Evolutionary conservation across 1,140 invertebrate species (phyloP).

Genomic region (Luehdorfia chinensis): DNA sequence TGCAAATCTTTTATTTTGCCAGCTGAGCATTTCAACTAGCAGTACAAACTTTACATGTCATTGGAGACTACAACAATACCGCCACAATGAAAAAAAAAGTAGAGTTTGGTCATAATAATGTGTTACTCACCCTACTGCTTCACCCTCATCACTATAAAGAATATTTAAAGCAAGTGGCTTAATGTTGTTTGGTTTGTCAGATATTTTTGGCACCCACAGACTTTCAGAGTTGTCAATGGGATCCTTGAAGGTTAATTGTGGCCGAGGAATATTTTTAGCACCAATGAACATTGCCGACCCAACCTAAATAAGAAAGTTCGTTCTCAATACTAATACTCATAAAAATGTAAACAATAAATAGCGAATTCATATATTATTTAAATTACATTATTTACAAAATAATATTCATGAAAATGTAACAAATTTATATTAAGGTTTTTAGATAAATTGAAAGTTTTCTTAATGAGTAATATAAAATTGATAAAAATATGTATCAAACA

Average conservation of each 20-base stretch:
- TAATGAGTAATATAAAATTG: neutral
- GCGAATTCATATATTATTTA: no score
- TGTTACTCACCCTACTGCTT: slow-evolving; percentile 71
- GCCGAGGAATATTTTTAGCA: slow-evolving; percentile 86
- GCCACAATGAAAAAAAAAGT: no score
- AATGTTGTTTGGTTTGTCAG: slow-evolving; percentile 92
- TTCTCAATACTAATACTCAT: neutral
- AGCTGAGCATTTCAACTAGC: no score
- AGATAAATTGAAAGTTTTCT: neutral
- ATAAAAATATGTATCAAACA: slow-evolving; percentile 10
- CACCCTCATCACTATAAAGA: slow-evolving; percentile 80
- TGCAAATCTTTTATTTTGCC: no score
- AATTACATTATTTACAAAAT: no score
- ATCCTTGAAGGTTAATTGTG: slow-evolving; percentile 91
- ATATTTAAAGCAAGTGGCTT: slow-evolving; percentile 88
- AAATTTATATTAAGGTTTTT: no score
- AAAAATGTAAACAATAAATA: slow-evolving; percentile 3
- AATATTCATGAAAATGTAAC: no score
- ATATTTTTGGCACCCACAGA: slow-evolving; percentile 90
- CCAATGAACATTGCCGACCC: slow-evolving; percentile 81
- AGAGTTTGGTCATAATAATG: no score
- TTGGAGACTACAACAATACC: no score
- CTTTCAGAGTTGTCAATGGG: slow-evolving; percentile 88
- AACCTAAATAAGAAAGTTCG: slow-evolving; percentile 37
- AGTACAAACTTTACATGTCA: no score